Base-by-base conservation (phyloP, 2,888 invertebrate genomes). In the Aproaerema taeniolella region DNA sequence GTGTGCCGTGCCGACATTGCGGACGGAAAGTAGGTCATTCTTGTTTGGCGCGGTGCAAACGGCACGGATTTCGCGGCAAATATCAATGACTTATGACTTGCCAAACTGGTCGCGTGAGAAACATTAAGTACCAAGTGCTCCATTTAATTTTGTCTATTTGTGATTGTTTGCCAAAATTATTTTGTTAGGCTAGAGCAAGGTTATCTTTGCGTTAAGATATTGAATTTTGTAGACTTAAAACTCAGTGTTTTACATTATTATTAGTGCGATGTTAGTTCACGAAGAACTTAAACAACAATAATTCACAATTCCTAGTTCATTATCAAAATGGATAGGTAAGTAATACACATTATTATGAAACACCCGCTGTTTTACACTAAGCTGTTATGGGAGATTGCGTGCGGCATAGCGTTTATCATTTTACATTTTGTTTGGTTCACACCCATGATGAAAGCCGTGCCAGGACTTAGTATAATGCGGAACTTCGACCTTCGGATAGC, bases 1-100 rank as follows among this genome's bases (percentile, higher is more conserved):
- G 4, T 46, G 53, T 53, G 52, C 52, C 52, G 47, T 45, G 54
- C 52, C 54, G 56, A 60, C 53, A 55, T 62, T 67, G 68, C 67
- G 64, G 65, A 44, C 54, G 41, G 52, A 68, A 82, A 66, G 53
- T 81, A 67, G 82, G 81, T 79, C 82, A 74, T 48, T 58, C 51
- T 64, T 67, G 67, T 67, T 66, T 61, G 59, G 62, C 61, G 53
- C 56, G 47, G 49, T 52, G 58, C 61, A 59, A 65, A 62, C 61
- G 60, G 64, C 59, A 62, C 63, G 55, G 59, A 62, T 67, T 70
- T 67, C 57, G 58, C 64, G 49, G 60, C 53, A 59, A 61, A 67
- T 60, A 55, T 50, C 60, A 61, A 61, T 61, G 65, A 62, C 53
- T 62, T 65, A 61, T 58, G 39, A 54, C 45, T 50, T 50, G 49